Conservation (phyloP, 2,797 vertebrate genomes). For the Thunnus albacares region DNA sequence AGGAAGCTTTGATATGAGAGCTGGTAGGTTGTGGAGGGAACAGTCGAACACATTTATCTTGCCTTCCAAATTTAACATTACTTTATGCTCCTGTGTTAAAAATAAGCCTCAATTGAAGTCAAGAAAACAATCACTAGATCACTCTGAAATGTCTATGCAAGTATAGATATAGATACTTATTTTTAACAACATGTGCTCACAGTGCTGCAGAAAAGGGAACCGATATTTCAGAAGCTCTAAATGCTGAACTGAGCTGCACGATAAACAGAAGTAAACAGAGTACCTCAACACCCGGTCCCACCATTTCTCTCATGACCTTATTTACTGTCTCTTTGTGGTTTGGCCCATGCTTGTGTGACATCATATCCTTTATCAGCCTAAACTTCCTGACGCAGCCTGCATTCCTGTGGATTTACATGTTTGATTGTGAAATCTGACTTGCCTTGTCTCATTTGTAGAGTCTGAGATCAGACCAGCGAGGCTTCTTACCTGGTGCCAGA, state of each 20-base stretch:
- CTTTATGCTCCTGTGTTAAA: conserved; percentile 2
- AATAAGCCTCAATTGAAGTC: not conserved
- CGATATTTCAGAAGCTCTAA: conserved; percentile 4
- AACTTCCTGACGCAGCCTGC: not conserved
- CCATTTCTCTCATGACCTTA: conserved; percentile 21
- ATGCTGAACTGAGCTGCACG: conserved; percentile 16
- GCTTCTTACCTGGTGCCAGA: conserved; percentile 97
- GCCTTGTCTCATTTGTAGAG: conserved; percentile 81
- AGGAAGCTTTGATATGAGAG: conserved; percentile 39
- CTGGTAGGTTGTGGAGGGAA: conserved; percentile 14
- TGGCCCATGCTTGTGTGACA: conserved; percentile 9
- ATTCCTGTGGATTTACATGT: not conserved
- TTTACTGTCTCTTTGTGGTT: conserved; percentile 18
- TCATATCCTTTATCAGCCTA: conserved; percentile 22
- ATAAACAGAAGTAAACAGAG: not conserved
- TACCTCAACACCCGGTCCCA: conserved; percentile 28
- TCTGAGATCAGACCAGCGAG: conserved; percentile 93
- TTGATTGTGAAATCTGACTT: conserved; percentile 1
- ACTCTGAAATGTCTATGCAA: not conserved
- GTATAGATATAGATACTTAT: not conserved
- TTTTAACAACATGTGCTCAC: conserved; percentile 1
- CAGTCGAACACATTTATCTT: conserved; percentile 9
- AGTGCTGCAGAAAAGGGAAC: not conserved
- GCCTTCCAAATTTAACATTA: conserved; percentile 6
- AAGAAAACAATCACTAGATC: not conserved